These are phyloP conservation scores for Nomada lathburiana DNA, from an alignment of 2,888 invertebrate genomes.

Conservation along the genomic window DNA sequence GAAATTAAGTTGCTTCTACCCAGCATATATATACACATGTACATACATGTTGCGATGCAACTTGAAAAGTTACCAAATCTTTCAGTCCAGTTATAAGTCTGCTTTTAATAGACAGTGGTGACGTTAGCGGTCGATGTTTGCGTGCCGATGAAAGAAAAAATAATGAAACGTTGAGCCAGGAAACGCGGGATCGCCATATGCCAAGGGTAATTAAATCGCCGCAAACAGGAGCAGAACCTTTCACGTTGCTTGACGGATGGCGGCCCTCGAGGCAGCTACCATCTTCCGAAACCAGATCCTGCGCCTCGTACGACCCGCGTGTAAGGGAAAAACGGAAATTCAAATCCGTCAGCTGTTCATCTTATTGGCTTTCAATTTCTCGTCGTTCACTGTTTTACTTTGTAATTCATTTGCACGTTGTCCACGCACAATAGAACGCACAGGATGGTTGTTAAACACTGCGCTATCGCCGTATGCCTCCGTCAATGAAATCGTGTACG, in stretches of 20 bases:
- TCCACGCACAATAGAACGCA: neutral
- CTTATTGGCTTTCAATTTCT: neutral
- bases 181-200: conserved; percentile 73
- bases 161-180: conserved; percentile 27
- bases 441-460: neutral
- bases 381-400: neutral
- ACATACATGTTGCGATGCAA: neutral
- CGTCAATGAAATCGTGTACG: conserved; percentile 69
- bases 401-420: neutral
- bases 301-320: conserved; percentile 16
- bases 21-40: too few relatives aligned
- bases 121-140: conserved; percentile 41
- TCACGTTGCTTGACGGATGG: conserved; percentile 63
- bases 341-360: conserved; percentile 10
- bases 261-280: conserved; percentile 50
- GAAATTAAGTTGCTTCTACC: neutral
- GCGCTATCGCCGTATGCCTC: conserved; percentile 58
- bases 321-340: conserved; percentile 26
- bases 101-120: conserved; percentile 27
- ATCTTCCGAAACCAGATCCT: conserved; percentile 50
- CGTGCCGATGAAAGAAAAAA: conserved; percentile 45
- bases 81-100: neutral
- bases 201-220: conserved; percentile 70
- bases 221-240: conserved; percentile 68
- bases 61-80: conserved; percentile 10